These are phyloP conservation scores for Caenorhabditis sp. DNA, from an alignment of 2,888 invertebrate genomes.

Conservation along the genomic window DNA sequence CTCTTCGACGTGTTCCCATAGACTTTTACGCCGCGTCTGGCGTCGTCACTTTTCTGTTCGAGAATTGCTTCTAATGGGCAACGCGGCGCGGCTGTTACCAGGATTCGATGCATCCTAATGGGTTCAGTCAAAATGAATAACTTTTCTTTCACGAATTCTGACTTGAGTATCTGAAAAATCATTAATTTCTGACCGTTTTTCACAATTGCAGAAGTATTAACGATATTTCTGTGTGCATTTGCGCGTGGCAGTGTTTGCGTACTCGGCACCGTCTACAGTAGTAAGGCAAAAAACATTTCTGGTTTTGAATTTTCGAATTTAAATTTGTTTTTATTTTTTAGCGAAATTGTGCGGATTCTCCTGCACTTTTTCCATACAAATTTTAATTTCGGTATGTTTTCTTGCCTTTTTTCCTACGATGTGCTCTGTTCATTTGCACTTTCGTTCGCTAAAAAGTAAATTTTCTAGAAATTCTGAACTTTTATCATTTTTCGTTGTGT, in stretches of 20 bases:
- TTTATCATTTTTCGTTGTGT: not conserved
- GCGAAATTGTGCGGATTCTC: too few relatives aligned
- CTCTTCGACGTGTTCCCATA: constrained; percentile 1
- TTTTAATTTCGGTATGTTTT: not conserved
- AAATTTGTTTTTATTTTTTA: not conserved
- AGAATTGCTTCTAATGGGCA: constrained; percentile 29
- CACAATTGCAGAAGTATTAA: too few relatives aligned
- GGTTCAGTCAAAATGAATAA: not conserved
- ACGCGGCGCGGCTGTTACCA: not conserved
- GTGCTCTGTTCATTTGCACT: too few relatives aligned
- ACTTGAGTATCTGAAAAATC: too few relatives aligned
- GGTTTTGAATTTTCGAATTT: not conserved
- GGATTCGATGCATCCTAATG: constrained; percentile 2
- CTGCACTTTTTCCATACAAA: not conserved
- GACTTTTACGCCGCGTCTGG: constrained; percentile 14
- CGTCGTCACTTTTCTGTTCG: constrained; percentile 4
- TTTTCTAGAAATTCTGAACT: too few relatives aligned
- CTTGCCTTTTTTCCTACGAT: not conserved
- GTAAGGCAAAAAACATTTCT: not conserved
- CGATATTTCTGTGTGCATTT: too few relatives aligned
- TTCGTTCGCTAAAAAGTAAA: too few relatives aligned
- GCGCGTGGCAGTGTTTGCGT: constrained; percentile 10
- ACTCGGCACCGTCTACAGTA: constrained; percentile 14
- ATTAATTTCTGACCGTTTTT: too few relatives aligned
- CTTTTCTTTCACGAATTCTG: not conserved